Evolutionary conservation across 2,888 invertebrate genomes (phyloP).

Genomic region (Gisinianus flammeolus): DNA sequence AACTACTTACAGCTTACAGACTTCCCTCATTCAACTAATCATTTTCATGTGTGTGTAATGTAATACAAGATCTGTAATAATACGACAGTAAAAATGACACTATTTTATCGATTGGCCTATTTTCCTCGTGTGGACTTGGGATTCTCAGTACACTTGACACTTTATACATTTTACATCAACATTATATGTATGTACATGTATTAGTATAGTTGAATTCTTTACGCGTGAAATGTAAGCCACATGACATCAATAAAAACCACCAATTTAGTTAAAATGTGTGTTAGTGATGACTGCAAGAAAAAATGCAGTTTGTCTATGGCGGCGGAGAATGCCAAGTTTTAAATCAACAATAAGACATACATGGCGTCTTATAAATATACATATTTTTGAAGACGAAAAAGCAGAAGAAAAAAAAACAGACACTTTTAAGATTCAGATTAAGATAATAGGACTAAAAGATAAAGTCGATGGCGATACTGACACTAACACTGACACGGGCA

Average conservation of each 20-base stretch:
- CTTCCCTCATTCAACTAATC: not conserved
- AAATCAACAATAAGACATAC: not conserved
- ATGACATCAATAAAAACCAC: slow-evolving; percentile 14
- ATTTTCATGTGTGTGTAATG: too few species aligned
- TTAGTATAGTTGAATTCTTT: slow-evolving; percentile 18
- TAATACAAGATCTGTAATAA: not conserved
- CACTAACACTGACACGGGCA: not conserved
- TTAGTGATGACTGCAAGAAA: slow-evolving; percentile 11
- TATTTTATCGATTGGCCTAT: too few species aligned
- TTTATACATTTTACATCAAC: too few species aligned
- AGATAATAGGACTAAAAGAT: not conserved
- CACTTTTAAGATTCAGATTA: not conserved
- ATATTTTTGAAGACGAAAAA: not conserved
- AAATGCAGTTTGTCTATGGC: not conserved
- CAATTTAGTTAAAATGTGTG: slow-evolving; percentile 17
- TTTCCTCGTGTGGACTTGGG: too few species aligned
- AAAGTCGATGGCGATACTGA: not conserved
- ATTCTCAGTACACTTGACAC: slow-evolving; percentile 8
- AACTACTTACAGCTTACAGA: too few species aligned
- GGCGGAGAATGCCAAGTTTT: not conserved
- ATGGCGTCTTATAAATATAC: not conserved
- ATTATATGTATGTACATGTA: not conserved
- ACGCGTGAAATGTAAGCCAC: slow-evolving; percentile 35
- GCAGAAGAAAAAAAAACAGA: not conserved
- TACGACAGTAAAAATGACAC: not conserved